phyloP scores from a whole-genome alignment of 2,888 invertebrate species.

The Hipparchia sbordonii region DNA sequence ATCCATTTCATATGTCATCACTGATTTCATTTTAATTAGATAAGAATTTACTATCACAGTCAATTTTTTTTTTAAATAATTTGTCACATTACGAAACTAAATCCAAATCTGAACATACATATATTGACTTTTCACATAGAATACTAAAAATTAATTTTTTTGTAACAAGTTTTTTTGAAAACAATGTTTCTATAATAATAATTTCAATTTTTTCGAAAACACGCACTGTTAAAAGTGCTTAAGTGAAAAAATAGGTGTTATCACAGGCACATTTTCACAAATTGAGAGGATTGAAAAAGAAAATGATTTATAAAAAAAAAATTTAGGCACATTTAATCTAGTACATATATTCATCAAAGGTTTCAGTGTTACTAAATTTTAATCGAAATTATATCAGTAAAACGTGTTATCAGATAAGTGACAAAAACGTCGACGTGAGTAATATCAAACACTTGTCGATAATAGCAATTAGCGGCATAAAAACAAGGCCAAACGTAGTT shows the following conservation, averaged over 20 bases:
- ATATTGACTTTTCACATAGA: too few relatives aligned
- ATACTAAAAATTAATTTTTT: too few relatives aligned
- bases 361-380: conserved; percentile 25
- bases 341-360: background rate
- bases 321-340: background rate
- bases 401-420: conserved; percentile 40
- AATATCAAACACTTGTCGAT: conserved; percentile 28
- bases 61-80: background rate
- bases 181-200: too few relatives aligned
- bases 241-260: too few relatives aligned
- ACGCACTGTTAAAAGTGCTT: too few relatives aligned
- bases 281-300: background rate
- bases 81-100: background rate
- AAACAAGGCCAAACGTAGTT: background rate
- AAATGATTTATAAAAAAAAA: background rate
- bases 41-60: background rate
- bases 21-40: conserved; percentile 18
- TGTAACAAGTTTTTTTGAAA: too few relatives aligned
- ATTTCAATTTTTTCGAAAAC: too few relatives aligned
- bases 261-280: too few relatives aligned
- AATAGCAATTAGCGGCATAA: conserved; percentile 20
- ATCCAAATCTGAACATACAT: background rate
- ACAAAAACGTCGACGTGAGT: conserved; percentile 14
- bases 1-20: conserved; percentile 22
- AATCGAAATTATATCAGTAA: conserved; percentile 35